Percentiles rank a stretch among this genome's conserved stretches.
phyloP scores from a whole-genome alignment of 2,113 vertebrate genomes.

The Pica pica region DNA sequence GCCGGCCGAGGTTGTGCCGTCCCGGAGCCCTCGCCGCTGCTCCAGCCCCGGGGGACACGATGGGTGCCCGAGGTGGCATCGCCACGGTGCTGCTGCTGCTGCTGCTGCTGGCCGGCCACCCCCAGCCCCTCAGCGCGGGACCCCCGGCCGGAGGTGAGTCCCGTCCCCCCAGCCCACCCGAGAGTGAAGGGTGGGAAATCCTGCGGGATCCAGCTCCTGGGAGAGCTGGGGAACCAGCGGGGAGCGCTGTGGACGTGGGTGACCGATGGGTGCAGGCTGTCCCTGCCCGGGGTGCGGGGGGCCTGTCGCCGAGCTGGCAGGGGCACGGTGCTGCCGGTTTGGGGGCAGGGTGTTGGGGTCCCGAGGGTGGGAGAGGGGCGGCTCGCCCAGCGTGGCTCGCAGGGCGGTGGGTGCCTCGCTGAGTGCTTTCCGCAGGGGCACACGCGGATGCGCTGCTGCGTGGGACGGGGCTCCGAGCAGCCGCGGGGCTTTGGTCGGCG shows the following conservation, averaged over 20 bases:
- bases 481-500: background rate
- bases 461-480: background rate
- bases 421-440: rapidly evolving
- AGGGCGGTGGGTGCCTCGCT: rapidly evolving
- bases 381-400: background rate
- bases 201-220: rapidly evolving
- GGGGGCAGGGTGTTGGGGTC: background rate
- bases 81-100: background rate
- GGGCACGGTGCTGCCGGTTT: background rate
- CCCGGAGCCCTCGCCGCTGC: background rate
- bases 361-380: too few relatives aligned
- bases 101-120: background rate
- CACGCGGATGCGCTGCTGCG: rapidly evolving
- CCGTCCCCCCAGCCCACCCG: background rate
- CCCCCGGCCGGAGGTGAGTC: slow-evolving; percentile 41
- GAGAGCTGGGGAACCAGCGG: background rate
- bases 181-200: rapidly evolving
- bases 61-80: background rate
- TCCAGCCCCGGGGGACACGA: background rate
- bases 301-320: rapidly evolving
- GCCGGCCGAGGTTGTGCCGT: background rate
- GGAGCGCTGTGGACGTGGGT: rapidly evolving
- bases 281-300: rapidly evolving
- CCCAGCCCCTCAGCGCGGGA: background rate
- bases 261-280: background rate